Percentiles rank a stretch among this genome's conserved stretches.
These are phyloP conservation scores for Syngnathus rostellatus DNA, from an alignment of 2,797 vertebrate genomes.

Conservation along the genomic window DNA sequence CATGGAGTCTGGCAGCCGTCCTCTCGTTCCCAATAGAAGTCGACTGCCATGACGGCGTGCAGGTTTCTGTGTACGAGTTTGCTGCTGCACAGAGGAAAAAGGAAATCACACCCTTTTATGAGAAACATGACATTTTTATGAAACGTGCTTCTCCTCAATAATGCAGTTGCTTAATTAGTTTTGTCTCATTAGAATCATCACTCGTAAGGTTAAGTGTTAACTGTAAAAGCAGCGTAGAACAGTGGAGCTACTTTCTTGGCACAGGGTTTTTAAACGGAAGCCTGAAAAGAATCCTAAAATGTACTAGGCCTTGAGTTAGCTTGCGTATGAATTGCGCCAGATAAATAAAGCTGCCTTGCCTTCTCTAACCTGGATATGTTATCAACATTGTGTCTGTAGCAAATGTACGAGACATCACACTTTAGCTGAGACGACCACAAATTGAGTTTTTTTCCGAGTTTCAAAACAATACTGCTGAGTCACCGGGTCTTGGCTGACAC, in stretches of 20 bases:
- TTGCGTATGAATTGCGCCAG: too few relatives aligned
- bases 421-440: conserved; percentile 9
- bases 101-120: not conserved
- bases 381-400: not conserved
- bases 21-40: conserved; percentile 68
- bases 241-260: not conserved
- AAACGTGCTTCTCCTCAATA: not conserved
- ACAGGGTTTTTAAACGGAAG: not conserved
- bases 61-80: conserved; percentile 78
- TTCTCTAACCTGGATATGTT: too few relatives aligned
- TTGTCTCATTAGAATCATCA: too few relatives aligned
- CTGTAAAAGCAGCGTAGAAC: not conserved
- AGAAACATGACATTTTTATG: not conserved
- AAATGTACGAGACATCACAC: conserved; percentile 3
- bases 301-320: too few relatives aligned
- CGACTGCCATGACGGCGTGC: conserved; percentile 73
- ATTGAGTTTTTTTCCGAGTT: conserved; percentile 13
- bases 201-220: too few relatives aligned
- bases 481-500: conserved; percentile 18
- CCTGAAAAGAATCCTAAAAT: not conserved
- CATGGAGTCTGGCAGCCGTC: conserved; percentile 63
- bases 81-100: conserved; percentile 55
- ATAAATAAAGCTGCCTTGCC: too few relatives aligned
- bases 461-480: conserved; percentile 34
- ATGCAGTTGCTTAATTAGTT: too few relatives aligned